Evolutionary conservation across 2,888 invertebrate species (phyloP).

Genomic region (Himalopsyche anomala): DNA sequence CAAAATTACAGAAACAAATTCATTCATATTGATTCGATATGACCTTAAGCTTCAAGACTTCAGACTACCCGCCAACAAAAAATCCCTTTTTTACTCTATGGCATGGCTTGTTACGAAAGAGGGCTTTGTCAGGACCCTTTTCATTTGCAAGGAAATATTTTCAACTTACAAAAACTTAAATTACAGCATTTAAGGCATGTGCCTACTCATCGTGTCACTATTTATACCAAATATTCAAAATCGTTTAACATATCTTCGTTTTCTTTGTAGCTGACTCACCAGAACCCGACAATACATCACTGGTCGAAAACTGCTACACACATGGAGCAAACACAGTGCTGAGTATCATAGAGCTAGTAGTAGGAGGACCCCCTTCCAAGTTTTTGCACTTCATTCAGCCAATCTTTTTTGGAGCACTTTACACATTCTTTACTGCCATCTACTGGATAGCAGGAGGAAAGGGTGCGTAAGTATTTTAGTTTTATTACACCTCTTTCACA

Average conservation of each 20-base stretch:
- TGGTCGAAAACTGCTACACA: conserved; percentile 70
- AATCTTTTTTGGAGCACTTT: conserved; percentile 76
- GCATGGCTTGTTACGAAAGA: no score
- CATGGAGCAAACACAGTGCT: conserved; percentile 81
- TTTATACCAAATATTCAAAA: no score
- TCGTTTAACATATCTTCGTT: neutral
- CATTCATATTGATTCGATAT: no score
- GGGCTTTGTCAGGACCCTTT: no score
- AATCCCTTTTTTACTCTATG: no score
- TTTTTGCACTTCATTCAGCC: conserved; percentile 81
- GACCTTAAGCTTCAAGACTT: no score
- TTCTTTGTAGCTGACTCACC: neutral
- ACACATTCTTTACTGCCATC: conserved; percentile 82
- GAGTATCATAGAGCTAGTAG: conserved; percentile 83
- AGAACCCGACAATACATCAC: conserved; percentile 29
- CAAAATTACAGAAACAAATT: no score
- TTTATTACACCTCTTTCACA: neutral
- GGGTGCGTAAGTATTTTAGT: conserved; percentile 77
- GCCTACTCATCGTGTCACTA: no score
- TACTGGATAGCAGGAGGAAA: conserved; percentile 86
- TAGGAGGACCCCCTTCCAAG: conserved; percentile 83
- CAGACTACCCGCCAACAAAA: no score
- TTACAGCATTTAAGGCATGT: no score
- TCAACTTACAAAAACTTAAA: no score
- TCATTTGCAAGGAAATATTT: no score